Percentiles rank a stretch among this genome's conserved stretches.
phyloP scores from a whole-genome alignment of 2,113 vertebrate species.

The Strix uralensis region DNA sequence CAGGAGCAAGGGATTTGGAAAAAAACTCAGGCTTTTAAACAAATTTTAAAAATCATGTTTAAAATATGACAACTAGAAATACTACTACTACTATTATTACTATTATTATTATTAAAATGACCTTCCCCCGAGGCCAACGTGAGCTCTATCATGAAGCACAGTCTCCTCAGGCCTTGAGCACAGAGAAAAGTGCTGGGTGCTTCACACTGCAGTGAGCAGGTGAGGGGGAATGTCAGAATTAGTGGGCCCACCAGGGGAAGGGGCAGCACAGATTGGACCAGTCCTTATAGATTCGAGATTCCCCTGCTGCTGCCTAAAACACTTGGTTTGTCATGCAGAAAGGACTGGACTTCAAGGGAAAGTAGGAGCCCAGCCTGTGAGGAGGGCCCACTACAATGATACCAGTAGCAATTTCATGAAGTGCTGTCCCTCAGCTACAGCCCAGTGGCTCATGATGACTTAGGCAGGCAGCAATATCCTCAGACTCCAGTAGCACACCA shows the following conservation, averaged over 20 bases:
- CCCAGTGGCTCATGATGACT: rapidly evolving
- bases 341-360: background rate
- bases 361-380: background rate
- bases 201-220: background rate
- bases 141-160: rapidly evolving
- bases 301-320: background rate
- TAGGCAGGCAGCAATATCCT: background rate
- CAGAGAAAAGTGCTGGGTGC: background rate
- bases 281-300: background rate
- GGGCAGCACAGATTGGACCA: background rate
- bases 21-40: background rate
- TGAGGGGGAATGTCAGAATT: rapidly evolving
- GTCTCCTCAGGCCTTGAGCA: background rate
- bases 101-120: background rate
- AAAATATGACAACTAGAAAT: background rate
- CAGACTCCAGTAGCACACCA: background rate
- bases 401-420: rapidly evolving
- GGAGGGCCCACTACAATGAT: rapidly evolving
- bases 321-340: background rate
- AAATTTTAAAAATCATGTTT: background rate
- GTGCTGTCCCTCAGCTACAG: background rate
- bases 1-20: background rate
- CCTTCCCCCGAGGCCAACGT: background rate
- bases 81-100: no score
- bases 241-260: no score